Percentiles rank a stretch among this genome's conserved stretches.
Evolutionary conservation across 2,797 vertebrate species (phyloP).

Genomic region (Bucorvus abyssinicus): DNA sequence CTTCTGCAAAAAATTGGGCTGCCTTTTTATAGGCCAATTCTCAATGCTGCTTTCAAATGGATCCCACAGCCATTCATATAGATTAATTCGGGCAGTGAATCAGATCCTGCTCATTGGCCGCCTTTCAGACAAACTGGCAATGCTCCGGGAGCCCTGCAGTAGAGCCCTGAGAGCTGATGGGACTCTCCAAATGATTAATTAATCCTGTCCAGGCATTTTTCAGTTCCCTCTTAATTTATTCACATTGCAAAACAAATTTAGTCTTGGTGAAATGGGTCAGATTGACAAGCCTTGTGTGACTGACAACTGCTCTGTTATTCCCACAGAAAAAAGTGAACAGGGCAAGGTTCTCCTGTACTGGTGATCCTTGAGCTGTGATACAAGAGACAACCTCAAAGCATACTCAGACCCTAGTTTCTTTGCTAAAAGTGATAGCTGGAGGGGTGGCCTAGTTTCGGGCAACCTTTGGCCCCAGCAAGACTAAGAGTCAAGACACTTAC

Average conservation of each 20-base stretch:
- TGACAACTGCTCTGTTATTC: background rate
- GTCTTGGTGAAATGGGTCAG: background rate
- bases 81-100: constrained; percentile 67
- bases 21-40: constrained; percentile 68
- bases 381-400: background rate
- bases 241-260: constrained; percentile 41
- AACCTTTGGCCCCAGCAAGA: background rate
- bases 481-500: background rate
- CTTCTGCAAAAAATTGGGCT: constrained; percentile 53
- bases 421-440: background rate
- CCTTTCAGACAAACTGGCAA: constrained; percentile 54
- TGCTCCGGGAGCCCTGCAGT: background rate
- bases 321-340: background rate
- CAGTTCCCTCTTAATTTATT: constrained; percentile 51
- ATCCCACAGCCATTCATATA: constrained; percentile 68
- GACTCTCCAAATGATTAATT: constrained; percentile 67
- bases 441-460: background rate
- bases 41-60: constrained; percentile 66
- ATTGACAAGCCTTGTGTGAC: constrained; percentile 11
- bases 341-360: background rate
- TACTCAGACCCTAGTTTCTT: background rate
- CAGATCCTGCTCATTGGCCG: constrained; percentile 66
- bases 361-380: background rate
- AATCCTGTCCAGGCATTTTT: constrained; percentile 51
- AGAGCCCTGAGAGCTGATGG: background rate